These are phyloP conservation scores for Acronicta aceris DNA, from an alignment of 2,888 invertebrate genomes.

Conservation along the genomic window DNA sequence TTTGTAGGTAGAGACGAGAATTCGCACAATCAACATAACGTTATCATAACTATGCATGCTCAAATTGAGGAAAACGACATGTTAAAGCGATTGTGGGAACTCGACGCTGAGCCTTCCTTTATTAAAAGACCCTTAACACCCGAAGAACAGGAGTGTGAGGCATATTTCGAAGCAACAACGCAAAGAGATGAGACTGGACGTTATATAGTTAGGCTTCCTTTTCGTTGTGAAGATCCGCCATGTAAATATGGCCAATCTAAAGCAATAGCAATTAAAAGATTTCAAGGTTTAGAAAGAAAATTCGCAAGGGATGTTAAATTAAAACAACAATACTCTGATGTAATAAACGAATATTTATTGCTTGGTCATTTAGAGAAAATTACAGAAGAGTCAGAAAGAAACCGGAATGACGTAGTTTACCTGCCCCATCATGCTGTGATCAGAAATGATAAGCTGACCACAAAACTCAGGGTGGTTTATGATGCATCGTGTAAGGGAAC, in stretches of 20 bases:
- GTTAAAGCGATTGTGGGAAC: slow-evolving; percentile 16
- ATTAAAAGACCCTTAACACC: not conserved
- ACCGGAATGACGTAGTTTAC: too few species aligned
- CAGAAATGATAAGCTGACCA: too few species aligned
- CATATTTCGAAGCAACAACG: slow-evolving; percentile 6
- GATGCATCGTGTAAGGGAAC: too few species aligned
- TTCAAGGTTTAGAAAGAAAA: not conserved
- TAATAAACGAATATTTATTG: slow-evolving; percentile 5
- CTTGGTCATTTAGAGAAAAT: slow-evolving; percentile 8
- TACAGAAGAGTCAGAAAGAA: not conserved
- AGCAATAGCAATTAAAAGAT: not conserved
- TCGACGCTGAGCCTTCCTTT: slow-evolving; percentile 4
- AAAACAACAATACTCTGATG: slow-evolving; percentile 1
- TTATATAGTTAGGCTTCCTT: slow-evolving; percentile 7
- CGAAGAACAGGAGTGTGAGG: slow-evolving; percentile 17
- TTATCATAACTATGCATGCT: slow-evolving; percentile 9
- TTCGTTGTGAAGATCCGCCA: slow-evolving; percentile 3
- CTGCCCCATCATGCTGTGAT: too few species aligned
- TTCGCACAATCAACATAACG: slow-evolving; percentile 1
- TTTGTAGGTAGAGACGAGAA: not conserved
- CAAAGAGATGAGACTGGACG: slow-evolving; percentile 2
- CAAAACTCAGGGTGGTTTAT: too few species aligned
- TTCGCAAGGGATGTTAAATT: not conserved
- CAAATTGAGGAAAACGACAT: slow-evolving; percentile 9
- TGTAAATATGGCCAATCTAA: slow-evolving; percentile 8